These are phyloP conservation scores for Acheta domesticus DNA, from an alignment of 2,888 invertebrate species.

Conservation along the genomic window DNA sequence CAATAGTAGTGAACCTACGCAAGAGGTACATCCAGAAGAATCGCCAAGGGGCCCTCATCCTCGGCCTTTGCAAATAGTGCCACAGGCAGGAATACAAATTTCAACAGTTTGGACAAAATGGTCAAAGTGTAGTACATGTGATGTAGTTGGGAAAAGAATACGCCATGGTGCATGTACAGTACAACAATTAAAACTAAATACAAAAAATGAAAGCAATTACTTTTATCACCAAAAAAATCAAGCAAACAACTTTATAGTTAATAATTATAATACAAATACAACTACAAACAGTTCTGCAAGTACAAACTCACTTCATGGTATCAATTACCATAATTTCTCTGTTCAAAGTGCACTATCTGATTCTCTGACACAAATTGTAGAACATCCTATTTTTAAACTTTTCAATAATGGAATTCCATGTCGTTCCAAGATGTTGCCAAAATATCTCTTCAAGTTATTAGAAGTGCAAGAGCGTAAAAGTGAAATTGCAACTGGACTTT, in stretches of 20 bases:
- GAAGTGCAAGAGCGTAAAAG: conserved; percentile 50
- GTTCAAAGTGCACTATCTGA: background rate
- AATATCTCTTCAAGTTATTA: conserved; percentile 46
- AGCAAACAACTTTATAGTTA: background rate
- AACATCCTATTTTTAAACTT: conserved; percentile 43
- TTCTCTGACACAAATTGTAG: background rate
- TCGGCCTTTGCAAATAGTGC: conserved; percentile 41
- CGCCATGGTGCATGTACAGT: conserved; percentile 61
- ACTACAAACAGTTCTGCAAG: background rate
- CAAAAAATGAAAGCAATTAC: background rate
- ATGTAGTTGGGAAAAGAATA: conserved; percentile 54
- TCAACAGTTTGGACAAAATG: conserved; percentile 61
- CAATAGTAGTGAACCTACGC: conserved; percentile 47
- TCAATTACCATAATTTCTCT: background rate
- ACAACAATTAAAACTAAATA: conserved; percentile 26
- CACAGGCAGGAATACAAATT: conserved; percentile 48
- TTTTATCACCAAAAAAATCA: background rate
- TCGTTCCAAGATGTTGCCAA: conserved; percentile 54
- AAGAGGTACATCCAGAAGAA: conserved; percentile 39
- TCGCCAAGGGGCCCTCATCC: conserved; percentile 36
- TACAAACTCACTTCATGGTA: background rate
- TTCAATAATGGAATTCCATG: conserved; percentile 59
- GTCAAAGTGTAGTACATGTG: conserved; percentile 64
- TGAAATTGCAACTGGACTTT: conserved; percentile 56
- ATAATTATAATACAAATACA: background rate